Percentiles rank a stretch among this genome's conserved stretches.
Conservation (phyloP, 1,140 invertebrate genomes). For the Sitodiplosis mosellana region DNA sequence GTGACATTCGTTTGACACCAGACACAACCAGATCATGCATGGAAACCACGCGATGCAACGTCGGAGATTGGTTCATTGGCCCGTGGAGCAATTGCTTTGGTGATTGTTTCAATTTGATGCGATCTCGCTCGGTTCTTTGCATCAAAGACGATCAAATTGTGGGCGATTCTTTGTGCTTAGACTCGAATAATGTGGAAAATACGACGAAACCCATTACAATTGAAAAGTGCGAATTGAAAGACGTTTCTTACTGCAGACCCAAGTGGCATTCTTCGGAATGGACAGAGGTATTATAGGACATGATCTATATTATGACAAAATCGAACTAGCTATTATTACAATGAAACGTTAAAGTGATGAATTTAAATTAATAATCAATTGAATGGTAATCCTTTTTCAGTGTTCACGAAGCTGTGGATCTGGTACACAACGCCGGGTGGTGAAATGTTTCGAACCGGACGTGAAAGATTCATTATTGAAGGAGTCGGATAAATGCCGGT, state of each 20-base stretch:
- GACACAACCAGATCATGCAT: conserved; percentile 37
- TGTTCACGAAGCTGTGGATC: conserved; percentile 36
- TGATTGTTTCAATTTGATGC: conserved; percentile 24
- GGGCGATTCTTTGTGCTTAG: conserved; percentile 21
- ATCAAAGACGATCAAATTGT: conserved; percentile 26
- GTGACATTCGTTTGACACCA: conserved; percentile 38
- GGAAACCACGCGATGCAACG: conserved; percentile 34
- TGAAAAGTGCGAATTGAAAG: conserved; percentile 26
- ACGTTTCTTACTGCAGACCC: conserved; percentile 29
- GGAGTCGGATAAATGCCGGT: conserved; percentile 29
- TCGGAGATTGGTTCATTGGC: conserved; percentile 45
- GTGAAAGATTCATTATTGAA: conserved; percentile 20
- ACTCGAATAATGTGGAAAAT: conserved; percentile 6
- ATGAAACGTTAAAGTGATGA: too few relatives aligned
- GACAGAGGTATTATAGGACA: conserved; percentile 32
- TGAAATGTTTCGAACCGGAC: conserved; percentile 37
- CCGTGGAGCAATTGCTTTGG: conserved; percentile 40
- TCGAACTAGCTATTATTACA: background rate
- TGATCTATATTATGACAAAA: background rate
- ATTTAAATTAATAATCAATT: too few relatives aligned
- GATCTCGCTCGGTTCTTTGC: conserved; percentile 28
- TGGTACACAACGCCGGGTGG: conserved; percentile 37
- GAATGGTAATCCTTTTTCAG: too few relatives aligned
- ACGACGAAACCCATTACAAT: conserved; percentile 11
- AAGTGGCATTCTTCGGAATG: conserved; percentile 43